Evolutionary conservation across 2,113 vertebrate genomes (phyloP), one percentile per base, ranked within the genome.

Genomic region (Burhinus bistriatus): DNA sequence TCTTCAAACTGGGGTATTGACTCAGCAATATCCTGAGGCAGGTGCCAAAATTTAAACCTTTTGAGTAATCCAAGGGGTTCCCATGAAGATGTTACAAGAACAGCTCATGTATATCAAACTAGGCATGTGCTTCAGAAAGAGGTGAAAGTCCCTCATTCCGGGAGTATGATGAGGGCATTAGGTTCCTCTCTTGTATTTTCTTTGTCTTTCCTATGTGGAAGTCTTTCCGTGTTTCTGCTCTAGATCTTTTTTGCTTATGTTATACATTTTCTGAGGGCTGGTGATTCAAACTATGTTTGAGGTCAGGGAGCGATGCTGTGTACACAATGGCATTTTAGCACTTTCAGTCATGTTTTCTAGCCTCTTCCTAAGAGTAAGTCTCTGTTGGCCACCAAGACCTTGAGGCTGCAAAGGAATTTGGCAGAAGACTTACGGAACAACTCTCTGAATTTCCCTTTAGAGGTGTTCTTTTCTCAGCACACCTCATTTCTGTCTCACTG

Each of bases 401-500:
- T 54, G 87, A 95, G 86, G 86, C 91, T 94, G 91, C 59, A 82
- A 87, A 94, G 69, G 84, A 94, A 93, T 96, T 91, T 95, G 95
- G 86, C 94, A 81, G 45, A 91, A 82, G 52, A 45, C 47, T 83
- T 20, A 4, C 57, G 83, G 89, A 96, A 89, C 44, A 94, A 45
- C 29, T 81, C 42, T 93, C 62, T 1, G 6, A 69, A 89, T 95
- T 94, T 95, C 89, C 83, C 95, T 91, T 92, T 82, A 68, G 96
- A 89, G 62, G 40, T 77, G 73, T 89, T 89, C 91, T 91, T 93
- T 94, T 95, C 93, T 94, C 57, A 91, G 81, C 77, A 95, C 91
- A 95, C 94, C 75, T 96, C 73, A 91, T 95, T 96, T 94, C 77
- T 94, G 80, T 95, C 89, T 94, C 70, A 72, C 62, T 80, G 81